Base-by-base conservation (phyloP, 2,113 vertebrate species). In the Tragelaphus scriptus region DNA sequence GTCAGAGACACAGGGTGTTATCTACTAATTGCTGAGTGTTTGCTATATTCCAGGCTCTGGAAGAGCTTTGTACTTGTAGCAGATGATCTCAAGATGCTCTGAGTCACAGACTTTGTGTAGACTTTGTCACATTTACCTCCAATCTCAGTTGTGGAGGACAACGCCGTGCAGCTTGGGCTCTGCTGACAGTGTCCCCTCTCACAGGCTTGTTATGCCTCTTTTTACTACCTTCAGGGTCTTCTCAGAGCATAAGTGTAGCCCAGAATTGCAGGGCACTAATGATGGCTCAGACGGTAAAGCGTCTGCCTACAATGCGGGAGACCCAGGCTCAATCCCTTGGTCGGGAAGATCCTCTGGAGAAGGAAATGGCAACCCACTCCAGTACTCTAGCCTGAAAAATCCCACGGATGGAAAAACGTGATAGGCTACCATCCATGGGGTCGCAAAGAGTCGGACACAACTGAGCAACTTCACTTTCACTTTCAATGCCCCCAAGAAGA, bases 361-460 rank as follows among this genome's bases (percentile, higher is more conserved):
- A 71, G 65, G n/a, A 36, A 40, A 6, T 71, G 68, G 68, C 68
- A 71, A 0, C 68, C 68, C n/a, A 23, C 19, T 71, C n/a, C n/a
- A 71, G 68, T 23, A 71, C 19, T 40, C 68, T 36, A 40, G n/a
- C 68, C n/a, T 71, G 68, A n/a, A 40, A 40, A 71, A 40, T 40
- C 68, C 1, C 68, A 40, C 13, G 68, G n/a, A 40, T 3, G n/a
- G 19, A 71, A 19, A 0, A 71, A 5, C 9, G 10, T 71, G 68
- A 11, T 40, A 23, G n/a, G 68, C n/a, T 71, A 21, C n/a, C 21
- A 19, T 71, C 68, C 68, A 71, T 23, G 68, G n/a, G 68, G n/a
- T 40, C n/a, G 0, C n/a, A 6, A 36, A 71, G n/a, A 71, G n/a
- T 21, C 19, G 0, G 65, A 10, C 65, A 71, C 0, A 2, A 71